Conservation (phyloP, 2,797 vertebrate genomes). For the Tenualosa ilisha region DNA sequence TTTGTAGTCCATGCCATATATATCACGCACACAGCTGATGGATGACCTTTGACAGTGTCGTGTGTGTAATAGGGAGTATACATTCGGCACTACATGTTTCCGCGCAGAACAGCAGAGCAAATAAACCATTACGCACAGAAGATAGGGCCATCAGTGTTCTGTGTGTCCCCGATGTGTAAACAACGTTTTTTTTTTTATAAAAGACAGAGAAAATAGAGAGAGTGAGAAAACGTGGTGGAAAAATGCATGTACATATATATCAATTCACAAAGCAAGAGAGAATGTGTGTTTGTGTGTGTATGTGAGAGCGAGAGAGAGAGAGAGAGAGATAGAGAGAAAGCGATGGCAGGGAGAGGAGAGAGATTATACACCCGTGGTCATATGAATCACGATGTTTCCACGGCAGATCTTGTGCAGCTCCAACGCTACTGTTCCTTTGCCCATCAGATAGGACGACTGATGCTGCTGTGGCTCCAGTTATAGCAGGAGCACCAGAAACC, state of each 20-base stretch:
- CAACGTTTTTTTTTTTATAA: neutral
- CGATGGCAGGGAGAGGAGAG: neutral
- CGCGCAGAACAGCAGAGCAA: too few species aligned
- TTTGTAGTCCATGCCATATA: neutral
- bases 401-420: conserved; percentile 52
- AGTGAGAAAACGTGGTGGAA: neutral
- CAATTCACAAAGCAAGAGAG: neutral
- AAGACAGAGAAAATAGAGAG: neutral
- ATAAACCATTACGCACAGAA: too few species aligned
- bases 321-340: neutral
- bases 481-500: conserved; percentile 37
- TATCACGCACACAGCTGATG: neutral
- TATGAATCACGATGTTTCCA: conserved; percentile 58
- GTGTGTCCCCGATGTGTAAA: neutral
- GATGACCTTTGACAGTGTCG: neutral
- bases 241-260: neutral
- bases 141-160: neutral
- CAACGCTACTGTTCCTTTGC: conserved; percentile 50
- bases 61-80: neutral
- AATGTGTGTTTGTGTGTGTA: neutral
- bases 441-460: conserved; percentile 56
- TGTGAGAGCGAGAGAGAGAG: neutral
- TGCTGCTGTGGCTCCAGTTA: conserved; percentile 43
- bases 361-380: conserved; percentile 25
- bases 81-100: neutral